Conservation (phyloP, 2,113 vertebrate genomes). For the Notiomystis cincta region DNA sequence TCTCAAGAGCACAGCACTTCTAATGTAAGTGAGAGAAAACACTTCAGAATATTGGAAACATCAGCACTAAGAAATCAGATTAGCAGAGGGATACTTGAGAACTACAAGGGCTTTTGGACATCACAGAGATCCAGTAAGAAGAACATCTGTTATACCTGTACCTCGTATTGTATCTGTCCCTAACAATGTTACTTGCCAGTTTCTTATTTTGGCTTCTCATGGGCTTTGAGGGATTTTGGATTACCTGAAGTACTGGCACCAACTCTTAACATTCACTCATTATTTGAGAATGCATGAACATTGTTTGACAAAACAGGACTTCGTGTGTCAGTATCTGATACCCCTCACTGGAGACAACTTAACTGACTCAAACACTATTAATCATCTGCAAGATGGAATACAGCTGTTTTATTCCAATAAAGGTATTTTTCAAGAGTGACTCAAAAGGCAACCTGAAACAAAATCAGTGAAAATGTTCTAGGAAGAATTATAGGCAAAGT, state of each 20-base stretch:
- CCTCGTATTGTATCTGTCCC: slow-evolving; percentile 55
- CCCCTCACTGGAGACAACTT: neutral
- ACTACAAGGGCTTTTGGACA: slow-evolving; percentile 62
- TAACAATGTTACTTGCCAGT: slow-evolving; percentile 54
- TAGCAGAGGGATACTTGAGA: slow-evolving; percentile 54
- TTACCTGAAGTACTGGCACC: slow-evolving; percentile 56
- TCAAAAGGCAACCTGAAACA: neutral
- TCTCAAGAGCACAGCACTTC: slow-evolving; percentile 68
- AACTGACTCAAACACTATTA: neutral
- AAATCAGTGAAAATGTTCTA: neutral
- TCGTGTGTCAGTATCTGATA: neutral
- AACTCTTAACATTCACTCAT: slow-evolving; percentile 23
- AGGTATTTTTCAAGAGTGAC: neutral
- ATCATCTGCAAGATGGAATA: neutral
- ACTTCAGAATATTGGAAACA: slow-evolving; percentile 33
- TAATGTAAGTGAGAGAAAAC: slow-evolving; percentile 28
- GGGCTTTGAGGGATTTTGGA: slow-evolving; percentile 71
- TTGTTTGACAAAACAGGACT: neutral
- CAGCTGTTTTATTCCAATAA: neutral
- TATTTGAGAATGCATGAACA: neutral
- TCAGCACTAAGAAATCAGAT: slow-evolving; percentile 40
- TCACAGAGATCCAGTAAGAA: slow-evolving; percentile 59
- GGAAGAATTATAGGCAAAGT: neutral
- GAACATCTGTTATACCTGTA: slow-evolving; percentile 59
- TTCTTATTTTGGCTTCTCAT: slow-evolving; percentile 69